Conservation (phyloP, 2,113 vertebrate species). For the Cephalophus harveyi region DNA sequence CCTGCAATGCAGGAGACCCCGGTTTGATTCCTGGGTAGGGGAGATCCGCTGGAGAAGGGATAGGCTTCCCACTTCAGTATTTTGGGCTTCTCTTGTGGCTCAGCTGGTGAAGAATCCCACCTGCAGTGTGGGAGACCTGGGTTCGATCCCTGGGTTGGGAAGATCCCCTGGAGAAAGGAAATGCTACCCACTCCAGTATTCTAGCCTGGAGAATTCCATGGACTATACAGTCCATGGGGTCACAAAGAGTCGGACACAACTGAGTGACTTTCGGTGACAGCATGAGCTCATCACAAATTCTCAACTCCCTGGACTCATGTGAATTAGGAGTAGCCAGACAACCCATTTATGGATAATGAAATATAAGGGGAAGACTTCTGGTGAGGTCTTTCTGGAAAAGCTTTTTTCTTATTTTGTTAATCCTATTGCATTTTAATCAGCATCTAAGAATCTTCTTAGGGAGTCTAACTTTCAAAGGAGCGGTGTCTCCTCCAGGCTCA, state of each 20-base stretch:
- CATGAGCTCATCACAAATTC: too few species aligned
- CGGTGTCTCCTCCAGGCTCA: neutral
- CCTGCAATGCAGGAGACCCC: neutral
- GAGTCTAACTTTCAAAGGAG: neutral
- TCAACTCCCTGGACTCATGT: too few species aligned
- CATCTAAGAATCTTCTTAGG: neutral
- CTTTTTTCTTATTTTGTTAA: neutral
- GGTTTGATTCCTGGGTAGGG: fast-evolving
- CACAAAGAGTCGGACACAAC: neutral
- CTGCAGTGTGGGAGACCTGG: neutral
- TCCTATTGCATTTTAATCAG: neutral
- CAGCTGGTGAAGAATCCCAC: neutral
- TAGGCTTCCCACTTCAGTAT: neutral
- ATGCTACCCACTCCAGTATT: neutral
- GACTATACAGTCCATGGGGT: neutral
- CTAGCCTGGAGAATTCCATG: neutral
- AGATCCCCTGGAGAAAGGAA: neutral
- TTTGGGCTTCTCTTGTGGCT: neutral
- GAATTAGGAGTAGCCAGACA: too few species aligned
- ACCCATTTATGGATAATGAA: too few species aligned
- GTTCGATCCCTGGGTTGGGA: neutral
- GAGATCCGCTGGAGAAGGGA: neutral
- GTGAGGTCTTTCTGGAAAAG: too few species aligned
- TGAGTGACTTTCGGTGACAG: neutral
- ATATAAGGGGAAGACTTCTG: too few species aligned